Base-by-base conservation (phyloP, 2,113 vertebrate genomes). In the Microcebus tavaratra region DNA sequence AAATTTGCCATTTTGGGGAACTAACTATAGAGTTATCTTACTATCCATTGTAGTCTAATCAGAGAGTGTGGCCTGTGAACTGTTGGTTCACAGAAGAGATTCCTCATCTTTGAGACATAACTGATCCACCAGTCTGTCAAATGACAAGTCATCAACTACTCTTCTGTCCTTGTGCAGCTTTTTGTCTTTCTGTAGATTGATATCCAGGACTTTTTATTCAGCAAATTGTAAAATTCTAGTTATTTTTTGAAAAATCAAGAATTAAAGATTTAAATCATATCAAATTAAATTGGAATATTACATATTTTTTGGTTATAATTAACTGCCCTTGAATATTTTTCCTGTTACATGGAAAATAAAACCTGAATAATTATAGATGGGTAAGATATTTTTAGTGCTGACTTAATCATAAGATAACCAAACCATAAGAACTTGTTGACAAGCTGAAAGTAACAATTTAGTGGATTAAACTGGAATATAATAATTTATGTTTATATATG, bases 261-360 rank as follows among this genome's bases (percentile, higher is more conserved):
- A 82, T 82, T 95, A 92, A 95, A 79, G 81, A 29, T 87, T 82
- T 81, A 75, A 95, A 87, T 82, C 13, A 82, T 53, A 65, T 88
- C 27, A 48, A 84, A 55, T 83, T 31, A 29, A 80, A 45, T 65
- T 92, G 10, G 45, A 97, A 65, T 67, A 53, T 45, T 82, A 59
- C 29, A 25, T 83, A 79, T 29, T 78, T 2, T 42, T 95, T 88
- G 84, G 31, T 84, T 88, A 88, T 80, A 91, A 73, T 78, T 82
- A 84, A 88, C 5, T 23, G 67, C 84, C 65, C 48, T 88, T 97
- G 34, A 95, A 84, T 48, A 36, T 91, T 83, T 82, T 91, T 20
- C 34, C 36, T 88, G 8, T 70, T 83, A 55, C 50, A 72, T 91
- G 59, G 50, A 90, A 76, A 90, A 68, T 31, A 61, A 36, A 70